Evolutionary conservation across 2,888 invertebrate species (phyloP), one percentile per base, ranked within the genome.

Genomic region (Phortica magna): DNA sequence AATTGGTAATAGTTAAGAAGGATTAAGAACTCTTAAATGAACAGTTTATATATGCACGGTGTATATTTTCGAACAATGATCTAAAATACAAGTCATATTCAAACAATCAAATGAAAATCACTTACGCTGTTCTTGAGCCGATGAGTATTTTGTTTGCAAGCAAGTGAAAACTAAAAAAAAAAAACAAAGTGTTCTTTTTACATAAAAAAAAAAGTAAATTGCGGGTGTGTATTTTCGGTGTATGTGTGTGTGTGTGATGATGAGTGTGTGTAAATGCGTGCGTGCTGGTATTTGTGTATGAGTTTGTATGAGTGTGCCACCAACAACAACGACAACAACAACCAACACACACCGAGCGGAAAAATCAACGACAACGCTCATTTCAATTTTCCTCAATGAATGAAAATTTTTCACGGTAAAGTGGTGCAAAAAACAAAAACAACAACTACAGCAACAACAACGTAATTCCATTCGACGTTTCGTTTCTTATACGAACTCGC

Each of bases 351-450:
- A 59, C 53, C 31, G 71, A 31, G 67, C 65, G 53, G 67, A 61
- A 59, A 70, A 71, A 71, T 68, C 68, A 71, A 39, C 53, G 41
- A 39, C 6, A 55, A 65, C 78, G 78, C 85, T 88, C 85, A 87
- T 85, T 88, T 88, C 79, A 87, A 87, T 87, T 87, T 87, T 87
- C 86, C 85, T 87, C 88, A 87, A 87, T 87, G 85, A 85, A 85
- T 85, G 86, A 86, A 86, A 87, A 86, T 83, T 87, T 82, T 86
- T 88, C 87, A 87, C 88, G 86, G 87, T 81, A 83, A 84, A 84
- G 79, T 83, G 77, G 73, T 64, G 74, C 61, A 61, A 61, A 22
- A 55, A 61, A 9, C 22, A 61, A 61, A 3, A 22, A 22, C 61
- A 61, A n/a, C 9, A 19, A 59, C 12, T 9, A 19, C 59, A 59